Conservation (phyloP, 2,113 vertebrate genomes). For the Salminus brasiliensis region DNA sequence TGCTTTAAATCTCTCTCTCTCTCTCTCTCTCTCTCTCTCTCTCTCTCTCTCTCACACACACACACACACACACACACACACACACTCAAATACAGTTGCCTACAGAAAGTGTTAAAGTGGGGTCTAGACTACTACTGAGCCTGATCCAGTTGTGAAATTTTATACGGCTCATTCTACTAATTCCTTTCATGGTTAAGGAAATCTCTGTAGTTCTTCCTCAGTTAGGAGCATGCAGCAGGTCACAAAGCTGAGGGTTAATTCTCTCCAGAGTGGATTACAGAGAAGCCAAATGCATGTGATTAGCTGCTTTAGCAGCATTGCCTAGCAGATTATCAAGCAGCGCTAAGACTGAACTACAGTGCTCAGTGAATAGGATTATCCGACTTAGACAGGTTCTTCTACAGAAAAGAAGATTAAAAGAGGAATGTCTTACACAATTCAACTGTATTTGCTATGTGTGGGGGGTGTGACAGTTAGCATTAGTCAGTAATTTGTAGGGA, state of each 20-base stretch:
- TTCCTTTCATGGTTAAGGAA: not conserved
- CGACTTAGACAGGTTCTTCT: conserved; percentile 51
- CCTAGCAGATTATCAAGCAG: conserved; percentile 63
- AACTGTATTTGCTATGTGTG: conserved; percentile 1
- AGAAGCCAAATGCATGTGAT: conserved; percentile 55
- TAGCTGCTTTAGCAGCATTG: conserved; percentile 56
- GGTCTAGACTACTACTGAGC: too few relatives aligned
- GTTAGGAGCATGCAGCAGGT: not conserved
- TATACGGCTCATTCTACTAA: not conserved
- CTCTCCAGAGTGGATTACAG: conserved; percentile 52
- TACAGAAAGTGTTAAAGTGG: too few relatives aligned
- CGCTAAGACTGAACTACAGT: conserved; percentile 45
- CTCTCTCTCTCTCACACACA: too few relatives aligned
- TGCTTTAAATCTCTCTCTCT: too few relatives aligned
- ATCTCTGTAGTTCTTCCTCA: not conserved
- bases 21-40: too few relatives aligned
- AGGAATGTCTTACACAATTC: conserved; percentile 17
- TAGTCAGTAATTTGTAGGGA: not conserved
- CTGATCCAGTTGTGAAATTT: too few relatives aligned
- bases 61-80: too few relatives aligned
- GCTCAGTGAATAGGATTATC: conserved; percentile 61
- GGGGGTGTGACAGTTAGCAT: too few relatives aligned
- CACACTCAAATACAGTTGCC: too few relatives aligned
- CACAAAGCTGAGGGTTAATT: conserved; percentile 61
- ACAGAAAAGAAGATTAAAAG: conserved; percentile 29